phyloP scores from a whole-genome alignment of 2,888 invertebrate genomes.

The Cheilosia vernalis region DNA sequence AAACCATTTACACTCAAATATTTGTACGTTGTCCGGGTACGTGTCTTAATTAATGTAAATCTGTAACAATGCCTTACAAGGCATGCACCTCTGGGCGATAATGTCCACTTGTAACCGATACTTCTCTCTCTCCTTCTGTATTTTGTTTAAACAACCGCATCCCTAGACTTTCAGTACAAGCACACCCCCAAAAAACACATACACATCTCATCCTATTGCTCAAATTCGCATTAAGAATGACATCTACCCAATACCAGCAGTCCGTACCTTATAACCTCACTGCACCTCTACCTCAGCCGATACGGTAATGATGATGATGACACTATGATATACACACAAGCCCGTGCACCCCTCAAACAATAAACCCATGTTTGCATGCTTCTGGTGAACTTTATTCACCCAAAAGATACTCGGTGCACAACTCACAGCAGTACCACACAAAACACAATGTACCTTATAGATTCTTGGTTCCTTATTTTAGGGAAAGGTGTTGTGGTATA shows the following conservation, averaged over 20 bases:
- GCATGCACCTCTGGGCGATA: constrained; percentile 40
- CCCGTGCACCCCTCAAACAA: neutral
- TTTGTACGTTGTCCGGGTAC: constrained; percentile 57
- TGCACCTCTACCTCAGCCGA: neutral
- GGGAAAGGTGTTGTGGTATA: constrained; percentile 46
- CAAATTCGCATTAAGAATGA: constrained; percentile 49
- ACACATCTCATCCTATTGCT: constrained; percentile 40
- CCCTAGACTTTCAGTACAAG: constrained; percentile 26
- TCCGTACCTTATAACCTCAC: neutral
- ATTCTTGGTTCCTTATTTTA: constrained; percentile 25
- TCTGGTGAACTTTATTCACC: constrained; percentile 20
- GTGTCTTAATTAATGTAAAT: constrained; percentile 73
- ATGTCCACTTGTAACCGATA: constrained; percentile 19
- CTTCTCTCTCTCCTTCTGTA: neutral
- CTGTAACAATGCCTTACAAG: constrained; percentile 37
- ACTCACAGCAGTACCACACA: neutral
- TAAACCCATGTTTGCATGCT: constrained; percentile 21
- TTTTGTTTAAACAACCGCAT: constrained; percentile 13
- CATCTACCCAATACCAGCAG: neutral
- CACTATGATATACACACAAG: constrained; percentile 24
- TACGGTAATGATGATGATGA: constrained; percentile 48
- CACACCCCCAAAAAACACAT: constrained; percentile 1
- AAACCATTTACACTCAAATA: constrained; percentile 61
- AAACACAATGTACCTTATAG: constrained; percentile 8
- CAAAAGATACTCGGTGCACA: constrained; percentile 4